Evolutionary conservation across 2,888 invertebrate genomes (phyloP).

Genomic region (Nymphalis polychloros): DNA sequence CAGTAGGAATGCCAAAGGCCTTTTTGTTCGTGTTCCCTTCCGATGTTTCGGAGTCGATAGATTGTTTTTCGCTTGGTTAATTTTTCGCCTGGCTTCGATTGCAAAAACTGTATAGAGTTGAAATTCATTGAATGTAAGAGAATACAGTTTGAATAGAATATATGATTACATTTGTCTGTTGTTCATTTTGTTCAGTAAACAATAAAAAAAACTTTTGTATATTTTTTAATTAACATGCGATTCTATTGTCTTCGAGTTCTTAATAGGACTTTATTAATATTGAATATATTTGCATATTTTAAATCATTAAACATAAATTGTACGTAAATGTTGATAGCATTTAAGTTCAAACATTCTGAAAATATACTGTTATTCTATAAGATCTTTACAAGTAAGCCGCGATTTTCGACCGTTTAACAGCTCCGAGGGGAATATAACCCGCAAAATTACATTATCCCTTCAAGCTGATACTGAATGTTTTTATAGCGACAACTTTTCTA

Average conservation of each 20-base stretch:
- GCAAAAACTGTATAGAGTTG: slow-evolving; percentile 10
- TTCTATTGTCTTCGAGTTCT: too few relatives aligned
- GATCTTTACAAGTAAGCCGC: slow-evolving; percentile 12
- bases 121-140: slow-evolving; percentile 11
- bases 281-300: neutral
- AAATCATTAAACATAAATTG: neutral
- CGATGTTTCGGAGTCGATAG: slow-evolving; percentile 36
- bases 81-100: slow-evolving; percentile 28
- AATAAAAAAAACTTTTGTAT: too few relatives aligned
- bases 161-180: slow-evolving; percentile 1
- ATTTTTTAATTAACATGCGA: too few relatives aligned
- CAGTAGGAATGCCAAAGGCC: slow-evolving; percentile 30
- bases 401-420: slow-evolving; percentile 14
- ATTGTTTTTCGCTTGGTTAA: slow-evolving; percentile 37
- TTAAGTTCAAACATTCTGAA: neutral
- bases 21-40: slow-evolving; percentile 23
- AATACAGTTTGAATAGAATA: neutral
- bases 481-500: slow-evolving; percentile 8
- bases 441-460: slow-evolving; percentile 25
- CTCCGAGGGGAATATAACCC: slow-evolving; percentile 20
- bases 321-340: neutral
- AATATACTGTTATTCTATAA: neutral
- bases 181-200: neutral
- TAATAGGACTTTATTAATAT: neutral
- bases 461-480: slow-evolving; percentile 23